phyloP scores from a whole-genome alignment of 2,113 vertebrate genomes.

The Elaphurus davidianus region DNA sequence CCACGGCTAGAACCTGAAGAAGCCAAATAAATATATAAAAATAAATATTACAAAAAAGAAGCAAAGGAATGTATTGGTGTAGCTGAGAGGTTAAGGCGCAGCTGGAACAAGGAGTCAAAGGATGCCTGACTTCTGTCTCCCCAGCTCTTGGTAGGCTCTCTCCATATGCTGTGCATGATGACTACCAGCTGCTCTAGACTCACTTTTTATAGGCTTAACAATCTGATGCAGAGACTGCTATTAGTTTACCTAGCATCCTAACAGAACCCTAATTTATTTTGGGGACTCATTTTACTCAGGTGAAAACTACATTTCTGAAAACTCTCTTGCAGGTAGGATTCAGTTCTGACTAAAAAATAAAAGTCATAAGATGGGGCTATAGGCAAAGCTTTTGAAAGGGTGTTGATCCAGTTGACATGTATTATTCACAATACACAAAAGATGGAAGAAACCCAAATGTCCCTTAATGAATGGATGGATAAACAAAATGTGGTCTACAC shows the following conservation, averaged over 20 bases:
- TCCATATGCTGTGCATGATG: neutral
- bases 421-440: neutral
- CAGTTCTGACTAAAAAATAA: neutral
- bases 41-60: neutral
- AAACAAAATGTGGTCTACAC: neutral
- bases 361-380: neutral
- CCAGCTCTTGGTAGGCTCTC: neutral
- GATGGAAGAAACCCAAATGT: neutral
- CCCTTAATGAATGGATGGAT: neutral
- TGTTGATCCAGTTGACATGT: neutral
- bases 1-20: neutral
- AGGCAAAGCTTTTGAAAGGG: neutral
- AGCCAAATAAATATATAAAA: neutral
- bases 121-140: neutral
- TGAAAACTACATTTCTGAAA: constrained; percentile 9
- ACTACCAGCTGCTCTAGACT: neutral
- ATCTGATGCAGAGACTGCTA: neutral
- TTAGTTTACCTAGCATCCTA: neutral
- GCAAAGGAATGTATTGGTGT: neutral
- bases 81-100: neutral
- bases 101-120: neutral
- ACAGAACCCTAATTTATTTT: neutral
- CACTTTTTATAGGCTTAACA: neutral
- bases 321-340: neutral
- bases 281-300: neutral